Evolutionary conservation across 2,113 vertebrate genomes (phyloP), one percentile per base, ranked within the genome.

Genomic region (Trematocara unimaculatum): DNA sequence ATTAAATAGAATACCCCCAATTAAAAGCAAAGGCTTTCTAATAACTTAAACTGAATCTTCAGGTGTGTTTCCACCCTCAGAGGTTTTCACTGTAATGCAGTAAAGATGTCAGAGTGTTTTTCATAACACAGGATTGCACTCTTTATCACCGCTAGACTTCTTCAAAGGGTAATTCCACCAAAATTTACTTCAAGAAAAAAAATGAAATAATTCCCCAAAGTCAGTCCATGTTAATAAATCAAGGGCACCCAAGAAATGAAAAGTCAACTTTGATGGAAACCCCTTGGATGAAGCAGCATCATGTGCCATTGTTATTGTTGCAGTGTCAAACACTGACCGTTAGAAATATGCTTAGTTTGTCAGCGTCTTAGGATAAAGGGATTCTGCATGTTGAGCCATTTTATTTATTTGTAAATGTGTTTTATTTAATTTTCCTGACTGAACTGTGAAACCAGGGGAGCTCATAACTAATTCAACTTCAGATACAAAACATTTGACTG

Each of bases 371-470:
- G 79, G 53, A 81, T 47, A 81, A 86, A 84, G 62, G 74, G 64
- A 87, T 86, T 31, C 89, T 93, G 95, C 95, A 95, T 92, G 94
- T 95, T 89, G 92, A 95, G 95, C 94, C 92, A 86, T 92, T 92
- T 93, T 84, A 15, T 88, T 92, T 89, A 91, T 93, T 94, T 94
- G 86, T 95, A 87, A 88, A 87, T 81, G 89, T 89, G 78, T 62
- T 89, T 70, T n/a, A 54, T 89, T 84, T 85, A 4, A 82, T 83
- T 88, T 92, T 93, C 64, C 82, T 95, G 89, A 91, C 86, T 95
- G 91, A 95, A 95, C 94, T 94, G 95, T 96, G 95, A 96, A 95
- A 95, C 90, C 94, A 94, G 91, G 90, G 91, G 94, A 95, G 95
- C 91, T 93, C 93, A 92, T 92, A 87, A 94, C 92, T 86, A 92